phyloP scores from a whole-genome alignment of 2,888 invertebrate genomes.

The Pomacea canaliculata region DNA sequence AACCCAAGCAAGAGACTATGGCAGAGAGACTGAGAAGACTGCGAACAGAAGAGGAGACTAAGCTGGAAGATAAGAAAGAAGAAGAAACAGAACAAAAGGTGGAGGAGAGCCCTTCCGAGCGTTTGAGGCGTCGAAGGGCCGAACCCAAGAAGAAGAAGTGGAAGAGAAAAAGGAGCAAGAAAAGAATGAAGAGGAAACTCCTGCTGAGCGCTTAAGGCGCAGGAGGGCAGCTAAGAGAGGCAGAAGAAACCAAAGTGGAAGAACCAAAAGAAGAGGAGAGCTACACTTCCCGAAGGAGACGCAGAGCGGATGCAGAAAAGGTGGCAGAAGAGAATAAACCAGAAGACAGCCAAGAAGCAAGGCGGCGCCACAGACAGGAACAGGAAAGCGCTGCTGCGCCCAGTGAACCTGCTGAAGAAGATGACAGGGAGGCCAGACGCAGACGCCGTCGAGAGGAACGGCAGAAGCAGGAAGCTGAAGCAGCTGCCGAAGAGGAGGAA shows the following conservation, averaged over 20 bases:
- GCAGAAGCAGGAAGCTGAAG: slow-evolving; percentile 36
- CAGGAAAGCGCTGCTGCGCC: slow-evolving; percentile 26
- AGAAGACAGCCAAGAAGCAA: slow-evolving; percentile 26
- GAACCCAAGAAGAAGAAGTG: slow-evolving; percentile 15
- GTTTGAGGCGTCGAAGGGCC: slow-evolving; percentile 1
- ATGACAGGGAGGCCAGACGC: slow-evolving; percentile 39
- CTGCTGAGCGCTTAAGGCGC: not conserved
- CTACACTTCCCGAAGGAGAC: slow-evolving; percentile 18
- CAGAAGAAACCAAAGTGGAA: slow-evolving; percentile 1
- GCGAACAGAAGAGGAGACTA: slow-evolving; percentile 10
- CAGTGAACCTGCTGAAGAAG: slow-evolving; percentile 24
- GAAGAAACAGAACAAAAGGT: slow-evolving; percentile 3
- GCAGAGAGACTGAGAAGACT: slow-evolving; percentile 3
- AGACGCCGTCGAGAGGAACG: slow-evolving; percentile 38
- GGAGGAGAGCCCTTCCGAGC: slow-evolving; percentile 11
- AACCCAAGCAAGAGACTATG: slow-evolving; percentile 8
- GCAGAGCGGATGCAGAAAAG: slow-evolving; percentile 14
- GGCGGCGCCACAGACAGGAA: slow-evolving; percentile 29
- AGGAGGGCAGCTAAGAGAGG: not conserved
- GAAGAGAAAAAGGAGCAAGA: not conserved
- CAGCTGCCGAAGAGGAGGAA: slow-evolving; percentile 25
- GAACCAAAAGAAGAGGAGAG: slow-evolving; percentile 2
- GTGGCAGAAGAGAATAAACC: slow-evolving; percentile 24
- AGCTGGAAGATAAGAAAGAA: slow-evolving; percentile 7
- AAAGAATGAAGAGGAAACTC: slow-evolving; percentile 4